Evolutionary conservation across 2,113 vertebrate species (phyloP).

Genomic region (Aix galericulata): DNA sequence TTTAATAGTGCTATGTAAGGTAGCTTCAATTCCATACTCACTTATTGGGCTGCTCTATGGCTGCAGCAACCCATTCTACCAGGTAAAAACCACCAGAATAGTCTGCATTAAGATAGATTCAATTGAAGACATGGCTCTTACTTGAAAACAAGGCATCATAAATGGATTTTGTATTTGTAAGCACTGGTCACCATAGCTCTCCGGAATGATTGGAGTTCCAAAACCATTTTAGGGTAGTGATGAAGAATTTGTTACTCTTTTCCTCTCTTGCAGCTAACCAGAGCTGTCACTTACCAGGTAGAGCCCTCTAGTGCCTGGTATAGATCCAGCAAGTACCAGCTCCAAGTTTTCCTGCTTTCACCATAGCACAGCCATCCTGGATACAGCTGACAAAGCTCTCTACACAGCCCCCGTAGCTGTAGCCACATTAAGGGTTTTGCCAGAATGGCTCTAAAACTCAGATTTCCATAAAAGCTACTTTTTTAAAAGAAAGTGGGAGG

Average conservation of each 20-base stretch:
- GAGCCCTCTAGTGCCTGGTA: slow-evolving; percentile 44
- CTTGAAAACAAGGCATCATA: not conserved
- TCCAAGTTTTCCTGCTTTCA: not conserved
- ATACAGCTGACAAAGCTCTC: too few species aligned
- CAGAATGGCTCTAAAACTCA: not conserved
- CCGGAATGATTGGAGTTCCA: rapidly evolving
- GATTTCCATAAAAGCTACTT: not conserved
- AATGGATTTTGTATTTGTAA: not conserved
- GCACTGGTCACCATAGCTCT: not conserved
- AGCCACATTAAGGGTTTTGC: not conserved
- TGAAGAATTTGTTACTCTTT: not conserved
- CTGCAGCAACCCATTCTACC: not conserved
- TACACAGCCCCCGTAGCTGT: not conserved
- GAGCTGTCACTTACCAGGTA: not conserved
- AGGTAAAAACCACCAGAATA: not conserved
- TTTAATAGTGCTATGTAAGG: not conserved
- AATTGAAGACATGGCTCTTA: not conserved
- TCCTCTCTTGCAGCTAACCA: not conserved
- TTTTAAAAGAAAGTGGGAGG: not conserved
- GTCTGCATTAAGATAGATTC: not conserved
- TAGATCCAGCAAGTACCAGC: not conserved
- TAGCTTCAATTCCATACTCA: not conserved
- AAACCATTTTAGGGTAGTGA: not conserved
- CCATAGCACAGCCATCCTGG: not conserved
- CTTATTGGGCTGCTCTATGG: not conserved